Percentiles rank a stretch among this genome's conserved stretches.
Evolutionary conservation across 2,797 vertebrate species (phyloP).

Genomic region (Astyanax mexicanus): DNA sequence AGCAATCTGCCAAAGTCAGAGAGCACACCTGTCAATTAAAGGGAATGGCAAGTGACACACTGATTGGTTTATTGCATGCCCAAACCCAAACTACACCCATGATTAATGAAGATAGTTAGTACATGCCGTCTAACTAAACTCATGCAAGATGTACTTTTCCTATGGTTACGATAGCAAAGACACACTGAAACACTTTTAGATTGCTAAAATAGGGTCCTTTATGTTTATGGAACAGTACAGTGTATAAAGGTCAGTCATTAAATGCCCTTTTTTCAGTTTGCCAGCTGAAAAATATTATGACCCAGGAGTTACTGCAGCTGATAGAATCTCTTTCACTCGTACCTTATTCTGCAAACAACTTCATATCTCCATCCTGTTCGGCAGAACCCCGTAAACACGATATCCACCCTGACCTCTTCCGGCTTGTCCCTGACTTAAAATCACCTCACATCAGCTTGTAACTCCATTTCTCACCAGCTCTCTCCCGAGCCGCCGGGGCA

Average conservation of each 20-base stretch:
- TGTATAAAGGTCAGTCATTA: not conserved
- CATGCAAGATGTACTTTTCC: no score
- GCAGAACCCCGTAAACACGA: conserved; percentile 13
- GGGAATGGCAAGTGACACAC: no score
- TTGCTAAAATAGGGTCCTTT: no score
- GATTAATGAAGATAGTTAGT: no score
- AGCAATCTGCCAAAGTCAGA: no score
- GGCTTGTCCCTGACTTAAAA: conserved; percentile 9
- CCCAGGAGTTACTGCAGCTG: not conserved
- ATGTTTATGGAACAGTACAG: not conserved
- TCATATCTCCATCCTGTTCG: not conserved
- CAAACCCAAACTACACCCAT: no score
- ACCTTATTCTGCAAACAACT: not conserved
- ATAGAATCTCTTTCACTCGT: not conserved
- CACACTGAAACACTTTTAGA: no score
- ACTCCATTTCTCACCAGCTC: not conserved
- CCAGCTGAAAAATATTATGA: not conserved
- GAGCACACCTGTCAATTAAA: no score
- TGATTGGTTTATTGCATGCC: no score
- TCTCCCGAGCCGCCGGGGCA: not conserved
- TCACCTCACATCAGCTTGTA: conserved; percentile 1
- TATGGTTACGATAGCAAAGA: no score
- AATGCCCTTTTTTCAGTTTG: not conserved
- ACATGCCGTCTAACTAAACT: no score
- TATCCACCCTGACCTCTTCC: conserved; percentile 15